Evolutionary conservation across 2,888 invertebrate genomes (phyloP).

Genomic region (Campaea margaritaria): DNA sequence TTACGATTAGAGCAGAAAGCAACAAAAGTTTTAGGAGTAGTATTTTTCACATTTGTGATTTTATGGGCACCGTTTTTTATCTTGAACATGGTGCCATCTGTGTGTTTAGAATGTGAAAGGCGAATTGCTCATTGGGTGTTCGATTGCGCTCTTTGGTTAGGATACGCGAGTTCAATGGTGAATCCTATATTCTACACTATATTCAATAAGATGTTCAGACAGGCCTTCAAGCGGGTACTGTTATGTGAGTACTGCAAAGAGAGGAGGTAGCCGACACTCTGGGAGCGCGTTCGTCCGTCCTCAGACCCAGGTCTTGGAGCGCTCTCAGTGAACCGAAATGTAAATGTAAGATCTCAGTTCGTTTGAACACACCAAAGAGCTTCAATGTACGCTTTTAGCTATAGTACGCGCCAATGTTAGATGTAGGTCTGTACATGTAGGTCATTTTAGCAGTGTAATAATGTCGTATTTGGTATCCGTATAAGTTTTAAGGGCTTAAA

Average conservation of each 20-base stretch:
- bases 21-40: slow-evolving; percentile 97
- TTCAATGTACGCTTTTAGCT: slow-evolving; percentile 63
- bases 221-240: slow-evolving; percentile 95
- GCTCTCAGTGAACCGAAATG: slow-evolving; percentile 80
- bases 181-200: slow-evolving; percentile 98
- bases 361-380: slow-evolving; percentile 67
- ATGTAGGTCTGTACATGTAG: slow-evolving; percentile 13
- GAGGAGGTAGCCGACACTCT: slow-evolving; percentile 80
- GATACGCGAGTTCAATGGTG: slow-evolving; percentile 97
- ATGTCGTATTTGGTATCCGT: too few relatives aligned
- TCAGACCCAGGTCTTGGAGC: slow-evolving; percentile 77
- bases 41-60: slow-evolving; percentile 97
- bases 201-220: slow-evolving; percentile 96
- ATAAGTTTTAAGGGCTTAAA: too few relatives aligned
- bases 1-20: slow-evolving; percentile 97
- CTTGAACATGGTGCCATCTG: slow-evolving; percentile 93
- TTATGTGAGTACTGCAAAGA: slow-evolving; percentile 89
- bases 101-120: slow-evolving; percentile 92
- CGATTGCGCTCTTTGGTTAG: slow-evolving; percentile 96
- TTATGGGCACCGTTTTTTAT: slow-evolving; percentile 99
- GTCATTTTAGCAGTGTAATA: not conserved
- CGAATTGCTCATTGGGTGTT: slow-evolving; percentile 91
- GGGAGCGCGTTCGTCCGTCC: slow-evolving; percentile 80
- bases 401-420: slow-evolving; percentile 45
- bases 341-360: slow-evolving; percentile 76